These are phyloP conservation scores for Allygus modestus DNA, from an alignment of 2,888 invertebrate genomes.

Conservation along the genomic window DNA sequence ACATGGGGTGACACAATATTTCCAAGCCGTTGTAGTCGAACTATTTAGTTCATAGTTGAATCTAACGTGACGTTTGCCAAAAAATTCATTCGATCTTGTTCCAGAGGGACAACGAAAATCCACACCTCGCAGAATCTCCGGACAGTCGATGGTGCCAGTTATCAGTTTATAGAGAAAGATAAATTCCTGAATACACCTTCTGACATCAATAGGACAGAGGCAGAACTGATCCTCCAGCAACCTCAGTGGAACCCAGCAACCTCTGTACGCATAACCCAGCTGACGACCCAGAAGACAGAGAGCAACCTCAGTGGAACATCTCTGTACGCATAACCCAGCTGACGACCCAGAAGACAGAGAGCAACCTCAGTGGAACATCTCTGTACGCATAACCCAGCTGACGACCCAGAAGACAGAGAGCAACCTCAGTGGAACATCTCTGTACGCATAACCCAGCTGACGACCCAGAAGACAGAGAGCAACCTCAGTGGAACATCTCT, in stretches of 20 bases:
- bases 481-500: too few relatives aligned
- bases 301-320: not conserved
- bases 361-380: not conserved
- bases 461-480: too few relatives aligned
- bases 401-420: too few relatives aligned
- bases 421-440: not conserved
- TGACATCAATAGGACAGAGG: not conserved
- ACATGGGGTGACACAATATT: not conserved
- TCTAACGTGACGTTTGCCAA: not conserved
- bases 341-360: too few relatives aligned
- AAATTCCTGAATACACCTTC: not conserved
- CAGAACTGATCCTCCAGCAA: not conserved
- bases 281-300: too few relatives aligned
- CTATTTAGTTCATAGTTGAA: not conserved
- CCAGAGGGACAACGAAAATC: not conserved
- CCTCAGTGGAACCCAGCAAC: not conserved
- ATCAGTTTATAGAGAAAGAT: not conserved
- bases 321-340: not conserved
- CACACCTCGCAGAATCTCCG: not conserved
- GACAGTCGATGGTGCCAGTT: not conserved
- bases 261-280: not conserved
- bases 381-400: not conserved
- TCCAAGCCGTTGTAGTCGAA: not conserved
- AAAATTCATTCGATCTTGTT: not conserved
- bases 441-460: not conserved